These are phyloP conservation scores for Phymatocera aterrima DNA, from an alignment of 2,888 invertebrate species.

Conservation along the genomic window DNA sequence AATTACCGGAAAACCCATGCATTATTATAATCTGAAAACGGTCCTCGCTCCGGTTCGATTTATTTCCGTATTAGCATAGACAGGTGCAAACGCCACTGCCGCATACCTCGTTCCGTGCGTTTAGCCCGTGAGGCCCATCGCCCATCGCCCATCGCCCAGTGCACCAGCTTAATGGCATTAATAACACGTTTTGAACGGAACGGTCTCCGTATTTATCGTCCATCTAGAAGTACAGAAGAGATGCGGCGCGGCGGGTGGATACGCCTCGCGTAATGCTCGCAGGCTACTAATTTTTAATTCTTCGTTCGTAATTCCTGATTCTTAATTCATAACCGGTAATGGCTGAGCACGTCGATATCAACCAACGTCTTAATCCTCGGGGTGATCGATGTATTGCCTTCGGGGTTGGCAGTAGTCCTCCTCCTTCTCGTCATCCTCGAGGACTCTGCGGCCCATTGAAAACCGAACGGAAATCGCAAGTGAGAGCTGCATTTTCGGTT, in stretches of 20 bases:
- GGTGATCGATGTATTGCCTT: slow-evolving; percentile 37
- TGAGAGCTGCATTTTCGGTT: no score
- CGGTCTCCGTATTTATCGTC: slow-evolving; percentile 51
- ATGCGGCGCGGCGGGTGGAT: slow-evolving; percentile 4
- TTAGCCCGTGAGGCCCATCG: slow-evolving; percentile 3
- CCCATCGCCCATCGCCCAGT: slow-evolving; percentile 48
- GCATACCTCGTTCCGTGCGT: neutral
- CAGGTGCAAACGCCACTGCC: slow-evolving; percentile 47
- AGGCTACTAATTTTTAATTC: slow-evolving; percentile 25
- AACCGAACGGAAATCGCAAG: neutral
- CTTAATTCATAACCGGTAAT: slow-evolving; percentile 20
- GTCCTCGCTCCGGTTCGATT: slow-evolving; percentile 45
- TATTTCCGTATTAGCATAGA: slow-evolving; percentile 49
- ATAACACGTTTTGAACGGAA: slow-evolving; percentile 55
- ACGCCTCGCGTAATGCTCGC: neutral
- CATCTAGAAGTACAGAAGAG: neutral
- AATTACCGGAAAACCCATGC: slow-evolving; percentile 29
- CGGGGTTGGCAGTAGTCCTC: neutral
- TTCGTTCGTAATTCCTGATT: slow-evolving; percentile 8
- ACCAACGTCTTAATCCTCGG: slow-evolving; percentile 33
- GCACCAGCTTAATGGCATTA: slow-evolving; percentile 49
- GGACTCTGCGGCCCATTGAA: neutral
- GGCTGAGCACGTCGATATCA: slow-evolving; percentile 10
- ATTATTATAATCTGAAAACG: slow-evolving; percentile 18
- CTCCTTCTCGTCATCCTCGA: neutral